Percentiles rank a stretch among this genome's conserved stretches.
These are phyloP conservation scores for Brachyhypopomus gauderio DNA, from an alignment of 2,113 vertebrate genomes.

Conservation along the genomic window DNA sequence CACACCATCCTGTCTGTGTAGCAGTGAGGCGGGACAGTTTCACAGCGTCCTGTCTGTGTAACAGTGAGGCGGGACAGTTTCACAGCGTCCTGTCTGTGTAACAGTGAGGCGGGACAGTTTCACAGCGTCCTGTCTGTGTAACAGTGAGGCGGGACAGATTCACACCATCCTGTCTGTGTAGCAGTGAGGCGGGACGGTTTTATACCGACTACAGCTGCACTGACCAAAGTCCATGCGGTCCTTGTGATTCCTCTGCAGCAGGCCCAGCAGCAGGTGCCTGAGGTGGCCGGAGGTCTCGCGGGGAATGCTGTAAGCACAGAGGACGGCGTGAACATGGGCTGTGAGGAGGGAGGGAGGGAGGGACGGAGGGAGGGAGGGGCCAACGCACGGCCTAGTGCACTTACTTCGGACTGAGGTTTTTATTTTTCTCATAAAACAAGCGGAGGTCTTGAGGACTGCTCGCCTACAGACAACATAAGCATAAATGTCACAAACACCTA, in stretches of 20 bases:
- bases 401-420: constrained; percentile 92
- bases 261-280: constrained; percentile 87
- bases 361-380: background rate
- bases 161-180: too few species aligned
- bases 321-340: background rate
- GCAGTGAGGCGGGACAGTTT: too few species aligned
- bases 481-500: background rate
- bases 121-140: too few species aligned
- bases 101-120: too few species aligned
- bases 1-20: too few species aligned
- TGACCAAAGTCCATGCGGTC: constrained; percentile 97
- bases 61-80: too few species aligned
- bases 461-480: constrained; percentile 74
- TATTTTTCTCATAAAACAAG: constrained; percentile 97
- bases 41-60: too few species aligned
- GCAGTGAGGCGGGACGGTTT: too few species aligned
- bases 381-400: constrained; percentile 41
- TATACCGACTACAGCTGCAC: constrained; percentile 13
- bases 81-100: too few species aligned
- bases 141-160: too few species aligned
- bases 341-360: background rate
- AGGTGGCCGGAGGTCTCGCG: constrained; percentile 91
- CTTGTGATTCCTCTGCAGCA: constrained; percentile 89
- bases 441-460: constrained; percentile 98
- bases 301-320: constrained; percentile 81